phyloP scores from a whole-genome alignment of 1,140 invertebrate species.

The Cepaea nemoralis region DNA sequence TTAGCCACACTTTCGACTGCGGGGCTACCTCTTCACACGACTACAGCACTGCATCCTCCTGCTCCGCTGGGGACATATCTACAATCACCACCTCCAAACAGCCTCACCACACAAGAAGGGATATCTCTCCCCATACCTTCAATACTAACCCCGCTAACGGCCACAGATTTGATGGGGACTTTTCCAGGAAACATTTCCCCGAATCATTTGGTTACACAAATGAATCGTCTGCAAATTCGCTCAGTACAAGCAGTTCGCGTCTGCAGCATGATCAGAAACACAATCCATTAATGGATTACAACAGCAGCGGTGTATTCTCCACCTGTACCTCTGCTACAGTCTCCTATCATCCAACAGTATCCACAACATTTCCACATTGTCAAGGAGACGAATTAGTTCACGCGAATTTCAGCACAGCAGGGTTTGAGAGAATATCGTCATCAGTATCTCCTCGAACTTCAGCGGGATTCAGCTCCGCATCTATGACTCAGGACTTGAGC shows the following conservation, averaged over 20 bases:
- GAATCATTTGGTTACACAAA: background rate
- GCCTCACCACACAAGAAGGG: background rate
- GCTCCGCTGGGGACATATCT: background rate
- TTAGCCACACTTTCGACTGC: background rate
- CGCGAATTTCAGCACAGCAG: background rate
- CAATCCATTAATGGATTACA: background rate
- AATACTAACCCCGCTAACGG: background rate
- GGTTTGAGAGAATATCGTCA: background rate
- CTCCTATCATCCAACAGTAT: background rate
- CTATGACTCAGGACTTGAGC: background rate
- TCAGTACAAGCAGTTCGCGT: too few relatives aligned
- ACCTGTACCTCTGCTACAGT: background rate
- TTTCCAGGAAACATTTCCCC: background rate
- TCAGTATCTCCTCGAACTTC: background rate
- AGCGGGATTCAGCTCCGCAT: background rate
- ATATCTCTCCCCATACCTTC: background rate
- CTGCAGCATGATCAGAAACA: background rate
- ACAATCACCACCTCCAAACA: background rate
- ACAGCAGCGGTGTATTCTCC: background rate
- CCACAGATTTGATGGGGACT: background rate
- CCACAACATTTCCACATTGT: background rate
- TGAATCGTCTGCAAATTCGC: too few relatives aligned
- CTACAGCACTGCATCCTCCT: background rate
- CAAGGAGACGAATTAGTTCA: background rate
- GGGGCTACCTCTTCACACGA: background rate